Evolutionary conservation across 2,113 vertebrate species (phyloP).

Genomic region (Caloenas nicobarica): DNA sequence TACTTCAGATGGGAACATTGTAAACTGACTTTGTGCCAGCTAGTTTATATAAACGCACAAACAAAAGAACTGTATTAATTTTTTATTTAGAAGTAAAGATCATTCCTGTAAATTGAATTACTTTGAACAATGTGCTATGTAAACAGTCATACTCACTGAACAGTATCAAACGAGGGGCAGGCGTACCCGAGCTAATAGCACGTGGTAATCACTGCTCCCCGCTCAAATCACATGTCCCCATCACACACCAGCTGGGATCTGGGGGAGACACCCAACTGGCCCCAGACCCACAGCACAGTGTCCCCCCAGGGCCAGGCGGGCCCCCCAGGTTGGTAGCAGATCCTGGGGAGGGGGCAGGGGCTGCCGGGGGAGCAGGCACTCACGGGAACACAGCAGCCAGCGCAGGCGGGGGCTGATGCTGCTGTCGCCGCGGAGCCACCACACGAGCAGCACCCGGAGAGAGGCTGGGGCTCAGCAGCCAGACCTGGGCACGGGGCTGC

Average conservation of each 20-base stretch:
- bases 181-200: not conserved
- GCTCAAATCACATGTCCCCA: not conserved
- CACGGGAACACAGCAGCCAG: rapidly evolving
- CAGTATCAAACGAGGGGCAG: slow-evolving; percentile 11
- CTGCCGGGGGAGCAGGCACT: rapidly evolving
- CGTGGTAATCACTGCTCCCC: not conserved
- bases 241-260: not conserved
- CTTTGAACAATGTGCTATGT: slow-evolving; percentile 66
- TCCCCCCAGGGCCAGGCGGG: not conserved
- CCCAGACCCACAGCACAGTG: not conserved
- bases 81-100: slow-evolving; percentile 70
- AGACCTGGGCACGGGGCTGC: rapidly evolving
- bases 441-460: rapidly evolving
- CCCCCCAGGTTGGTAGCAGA: rapidly evolving
- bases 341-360: not conserved
- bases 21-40: slow-evolving; percentile 54
- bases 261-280: not conserved
- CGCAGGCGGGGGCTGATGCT: not conserved
- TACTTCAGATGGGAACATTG: slow-evolving; percentile 66
- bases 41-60: slow-evolving; percentile 63
- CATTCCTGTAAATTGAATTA: slow-evolving; percentile 67
- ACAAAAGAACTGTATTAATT: slow-evolving; percentile 67
- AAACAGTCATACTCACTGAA: slow-evolving; percentile 38
- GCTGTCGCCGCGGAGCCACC: rapidly evolving
- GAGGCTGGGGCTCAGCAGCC: not conserved